These are phyloP conservation scores for Psilopsiagon aymara DNA, from an alignment of 2,113 vertebrate species.

Conservation along the genomic window DNA sequence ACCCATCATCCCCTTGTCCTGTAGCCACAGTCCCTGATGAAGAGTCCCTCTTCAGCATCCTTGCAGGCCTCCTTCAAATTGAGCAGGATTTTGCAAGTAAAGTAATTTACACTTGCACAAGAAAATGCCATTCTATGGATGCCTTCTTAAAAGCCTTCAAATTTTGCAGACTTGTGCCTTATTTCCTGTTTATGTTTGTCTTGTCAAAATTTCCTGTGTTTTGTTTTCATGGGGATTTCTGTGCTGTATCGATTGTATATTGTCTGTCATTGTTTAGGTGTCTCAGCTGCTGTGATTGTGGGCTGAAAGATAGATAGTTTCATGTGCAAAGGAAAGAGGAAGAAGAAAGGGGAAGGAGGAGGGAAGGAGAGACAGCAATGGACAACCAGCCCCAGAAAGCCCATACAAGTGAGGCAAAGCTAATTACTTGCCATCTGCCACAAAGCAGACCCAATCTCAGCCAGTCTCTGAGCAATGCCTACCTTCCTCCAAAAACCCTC, in stretches of 20 bases:
- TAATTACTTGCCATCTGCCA: not conserved
- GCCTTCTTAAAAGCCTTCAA: not conserved
- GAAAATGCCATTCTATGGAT: not conserved
- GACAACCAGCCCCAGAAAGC: not conserved
- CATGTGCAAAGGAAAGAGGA: not conserved
- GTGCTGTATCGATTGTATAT: not conserved
- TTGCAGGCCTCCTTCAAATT: not conserved
- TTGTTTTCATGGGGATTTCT: not conserved
- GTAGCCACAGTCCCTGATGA: not conserved
- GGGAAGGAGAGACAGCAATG: not conserved
- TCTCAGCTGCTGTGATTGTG: not conserved
- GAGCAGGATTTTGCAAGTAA: not conserved
- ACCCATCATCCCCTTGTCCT: not conserved
- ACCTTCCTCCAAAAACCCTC: not conserved
- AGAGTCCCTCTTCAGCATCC: not conserved
- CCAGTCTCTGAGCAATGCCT: not conserved
- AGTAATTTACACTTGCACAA: not conserved
- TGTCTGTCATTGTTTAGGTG: not conserved
- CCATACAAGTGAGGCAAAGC: not conserved
- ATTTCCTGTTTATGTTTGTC: not conserved
- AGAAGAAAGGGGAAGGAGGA: not conserved
- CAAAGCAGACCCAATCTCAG: not conserved
- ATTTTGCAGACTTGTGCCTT: not conserved
- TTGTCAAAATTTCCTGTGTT: not conserved
- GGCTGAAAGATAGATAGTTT: not conserved